Base-by-base conservation (phyloP, 2,113 vertebrate species). In the Morone saxatilis region DNA sequence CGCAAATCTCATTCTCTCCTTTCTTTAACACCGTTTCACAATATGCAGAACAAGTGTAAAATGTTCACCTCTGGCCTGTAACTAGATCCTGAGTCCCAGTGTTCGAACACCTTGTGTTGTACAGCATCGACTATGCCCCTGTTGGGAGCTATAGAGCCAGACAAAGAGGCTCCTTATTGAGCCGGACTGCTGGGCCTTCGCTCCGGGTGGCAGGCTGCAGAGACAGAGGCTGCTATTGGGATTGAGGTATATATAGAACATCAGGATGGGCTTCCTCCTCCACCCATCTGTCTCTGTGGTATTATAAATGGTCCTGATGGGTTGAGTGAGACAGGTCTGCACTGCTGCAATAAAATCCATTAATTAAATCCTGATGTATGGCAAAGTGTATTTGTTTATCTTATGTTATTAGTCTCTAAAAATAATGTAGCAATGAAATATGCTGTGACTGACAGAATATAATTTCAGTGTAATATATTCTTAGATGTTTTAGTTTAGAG, bases 231-330 rank as follows among this genome's bases (percentile, higher is more conserved):
- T 62, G 53, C 88, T 88, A 81, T 87, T 90, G 86, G 85, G 84
- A 84, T 68, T 89, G 80, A 60, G 67, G 87, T 90, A 89, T 88
- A 91, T 91, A 92, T 92, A 91, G 90, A 93, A 91, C 84, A 88
- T 63, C 81, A 86, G 87, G 87, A 93, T 76, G 85, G 86, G 83
- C 77, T 89, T 92, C 84, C 83, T 80, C 76, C 78, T 63, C 67
- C 11, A 0, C 79, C 83, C 85, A 81, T 82, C 77, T 88, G 84
- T 85, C 80, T 89, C 73, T 85, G 67, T 40, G 59, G 57, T 57
- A 91, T 81, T 80, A 43, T 54, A 66, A 65, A 84, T 74, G 78
- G 17, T 70, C 54, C 48, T 81, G 80, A 79, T 73, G 65, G 53
- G 68, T 63, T 74, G 63, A 89, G 38, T 57, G 59, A 85, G 76